Conservation (phyloP, 2,113 vertebrate species). For the Pluvianellus socialis region DNA sequence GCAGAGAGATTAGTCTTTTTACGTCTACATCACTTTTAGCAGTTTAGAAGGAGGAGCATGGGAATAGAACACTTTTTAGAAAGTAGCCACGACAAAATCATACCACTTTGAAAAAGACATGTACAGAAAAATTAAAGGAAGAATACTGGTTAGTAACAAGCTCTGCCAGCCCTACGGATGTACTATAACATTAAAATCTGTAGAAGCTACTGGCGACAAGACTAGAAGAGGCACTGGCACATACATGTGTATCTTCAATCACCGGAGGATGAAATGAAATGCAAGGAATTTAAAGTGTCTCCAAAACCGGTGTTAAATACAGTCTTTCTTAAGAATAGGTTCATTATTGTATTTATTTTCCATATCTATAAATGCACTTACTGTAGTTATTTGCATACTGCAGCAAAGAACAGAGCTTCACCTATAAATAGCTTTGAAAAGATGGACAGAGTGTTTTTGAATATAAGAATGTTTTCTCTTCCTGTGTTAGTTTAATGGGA, state of each 20-base stretch:
- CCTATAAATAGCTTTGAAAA: conserved; percentile 38
- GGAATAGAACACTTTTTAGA: not conserved
- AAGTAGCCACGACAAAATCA: not conserved
- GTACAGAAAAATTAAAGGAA: not conserved
- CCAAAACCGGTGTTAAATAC: not conserved
- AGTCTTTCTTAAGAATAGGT: not conserved
- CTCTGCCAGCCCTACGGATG: not conserved
- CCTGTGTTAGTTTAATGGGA: conserved; percentile 57
- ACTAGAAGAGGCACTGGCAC: not conserved
- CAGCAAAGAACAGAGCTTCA: not conserved
- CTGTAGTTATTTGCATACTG: not conserved
- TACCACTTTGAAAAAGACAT: not conserved
- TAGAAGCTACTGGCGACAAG: not conserved
- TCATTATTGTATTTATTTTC: not conserved
- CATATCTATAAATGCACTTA: not conserved
- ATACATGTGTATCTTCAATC: not conserved
- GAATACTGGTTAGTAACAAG: not conserved
- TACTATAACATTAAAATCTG: not conserved
- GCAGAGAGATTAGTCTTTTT: not conserved
- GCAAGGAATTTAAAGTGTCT: not conserved
- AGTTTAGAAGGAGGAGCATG: not conserved
- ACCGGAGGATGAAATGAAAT: not conserved
- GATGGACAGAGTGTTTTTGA: conserved; percentile 18
- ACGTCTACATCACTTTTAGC: accelerated
- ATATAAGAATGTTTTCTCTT: conserved; percentile 53